Conservation (phyloP, 2,888 invertebrate genomes). For the Magallana nippona region DNA sequence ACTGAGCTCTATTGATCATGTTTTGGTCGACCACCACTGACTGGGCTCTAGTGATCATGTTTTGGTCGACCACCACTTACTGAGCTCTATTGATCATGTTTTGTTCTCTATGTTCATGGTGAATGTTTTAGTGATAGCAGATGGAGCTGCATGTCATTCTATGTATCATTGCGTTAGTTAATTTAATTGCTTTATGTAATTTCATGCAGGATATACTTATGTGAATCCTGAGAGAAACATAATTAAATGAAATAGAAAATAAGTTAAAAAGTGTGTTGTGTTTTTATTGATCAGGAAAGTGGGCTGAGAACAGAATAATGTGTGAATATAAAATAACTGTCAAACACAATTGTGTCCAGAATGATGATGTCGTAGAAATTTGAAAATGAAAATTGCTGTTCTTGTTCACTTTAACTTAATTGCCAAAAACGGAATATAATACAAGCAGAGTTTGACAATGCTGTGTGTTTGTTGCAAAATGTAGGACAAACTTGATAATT, state of each 20-base stretch:
- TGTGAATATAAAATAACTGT: no score
- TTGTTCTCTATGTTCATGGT: conserved; percentile 1
- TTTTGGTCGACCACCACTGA: no score
- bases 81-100: neutral
- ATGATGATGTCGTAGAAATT: no score
- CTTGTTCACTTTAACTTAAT: no score
- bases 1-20: no score
- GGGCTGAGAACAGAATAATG: neutral
- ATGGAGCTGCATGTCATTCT: conserved; percentile 15
- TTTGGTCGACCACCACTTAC: neutral
- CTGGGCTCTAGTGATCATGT: no score
- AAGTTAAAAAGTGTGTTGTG: neutral
- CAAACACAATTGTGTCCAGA: no score
- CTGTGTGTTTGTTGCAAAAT: no score
- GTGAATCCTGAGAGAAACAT: conserved; percentile 21
- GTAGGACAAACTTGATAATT: no score
- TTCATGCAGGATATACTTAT: conserved; percentile 9
- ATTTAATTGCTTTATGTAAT: conserved; percentile 22
- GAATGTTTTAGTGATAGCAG: conserved; percentile 24
- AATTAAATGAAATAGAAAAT: neutral
- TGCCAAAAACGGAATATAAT: no score
- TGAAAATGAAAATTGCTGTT: no score
- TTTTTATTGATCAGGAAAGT: neutral
- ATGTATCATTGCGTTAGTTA: conserved; percentile 29
- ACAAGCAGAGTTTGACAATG: no score